phyloP scores from a whole-genome alignment of 2,797 vertebrate species.

The Enoplosus armatus region DNA sequence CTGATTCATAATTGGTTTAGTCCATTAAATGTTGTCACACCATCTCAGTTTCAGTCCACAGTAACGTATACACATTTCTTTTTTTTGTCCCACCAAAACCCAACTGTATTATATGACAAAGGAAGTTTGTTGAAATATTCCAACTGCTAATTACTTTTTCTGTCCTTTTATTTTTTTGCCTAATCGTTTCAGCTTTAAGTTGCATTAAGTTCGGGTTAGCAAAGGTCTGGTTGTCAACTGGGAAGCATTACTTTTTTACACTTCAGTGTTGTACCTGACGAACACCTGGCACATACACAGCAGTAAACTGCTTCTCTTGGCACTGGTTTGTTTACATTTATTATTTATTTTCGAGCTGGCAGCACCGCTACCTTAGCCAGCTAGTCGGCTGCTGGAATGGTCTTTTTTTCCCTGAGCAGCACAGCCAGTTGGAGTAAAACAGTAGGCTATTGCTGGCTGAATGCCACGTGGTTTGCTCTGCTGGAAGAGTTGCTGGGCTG shows the following conservation, averaged over 20 bases:
- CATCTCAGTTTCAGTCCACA: neutral
- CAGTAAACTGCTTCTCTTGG: neutral
- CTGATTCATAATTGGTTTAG: no score
- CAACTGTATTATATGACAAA: neutral
- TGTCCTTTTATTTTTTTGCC: no score
- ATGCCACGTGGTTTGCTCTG: constrained; percentile 6
- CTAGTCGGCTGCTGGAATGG: neutral
- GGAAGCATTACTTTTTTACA: neutral
- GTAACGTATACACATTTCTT: neutral
- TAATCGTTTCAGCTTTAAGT: neutral
- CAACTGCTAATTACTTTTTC: neutral
- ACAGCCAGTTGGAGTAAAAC: neutral
- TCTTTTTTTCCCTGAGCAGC: constrained; percentile 3
- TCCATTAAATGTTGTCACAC: neutral
- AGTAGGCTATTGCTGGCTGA: constrained; percentile 3
- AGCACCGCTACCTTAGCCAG: neutral
- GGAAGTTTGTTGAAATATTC: neutral
- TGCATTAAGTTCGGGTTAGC: neutral
- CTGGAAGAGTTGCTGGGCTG: neutral
- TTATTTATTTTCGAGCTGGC: neutral
- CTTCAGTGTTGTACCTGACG: neutral
- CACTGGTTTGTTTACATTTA: constrained; percentile 10
- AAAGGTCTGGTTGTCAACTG: neutral
- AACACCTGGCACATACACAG: neutral
- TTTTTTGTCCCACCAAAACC: neutral